These are phyloP conservation scores for Chirona hameri DNA, from an alignment of 2,888 invertebrate species.

Conservation along the genomic window DNA sequence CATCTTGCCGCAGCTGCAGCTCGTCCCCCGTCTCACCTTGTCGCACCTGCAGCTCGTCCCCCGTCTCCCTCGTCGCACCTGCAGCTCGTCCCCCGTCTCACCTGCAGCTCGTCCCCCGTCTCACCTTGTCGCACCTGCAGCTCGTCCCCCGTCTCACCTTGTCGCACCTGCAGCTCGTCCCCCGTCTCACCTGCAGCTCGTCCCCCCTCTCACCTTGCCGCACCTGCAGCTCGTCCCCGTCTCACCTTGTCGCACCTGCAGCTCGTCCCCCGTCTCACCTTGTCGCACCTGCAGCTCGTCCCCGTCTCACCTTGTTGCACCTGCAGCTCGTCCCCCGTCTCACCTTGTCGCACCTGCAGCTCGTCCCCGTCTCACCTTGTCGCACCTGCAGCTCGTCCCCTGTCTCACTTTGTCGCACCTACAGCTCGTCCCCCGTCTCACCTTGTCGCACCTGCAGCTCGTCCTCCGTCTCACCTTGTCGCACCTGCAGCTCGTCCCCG, in stretches of 20 bases:
- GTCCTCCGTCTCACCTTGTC: slow-evolving; percentile 67
- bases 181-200: too few species aligned
- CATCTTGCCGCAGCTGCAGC: slow-evolving; percentile 75
- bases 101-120: too few species aligned
- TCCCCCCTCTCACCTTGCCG: slow-evolving; percentile 66
- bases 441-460: slow-evolving; percentile 80
- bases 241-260: slow-evolving; percentile 74
- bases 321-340: slow-evolving; percentile 78
- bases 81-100: slow-evolving; percentile 79
- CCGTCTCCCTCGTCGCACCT: slow-evolving; percentile 73
- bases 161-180: slow-evolving; percentile 79
- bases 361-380: slow-evolving; percentile 71
- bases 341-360: slow-evolving; percentile 75
- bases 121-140: slow-evolving; percentile 75
- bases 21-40: slow-evolving; percentile 74
- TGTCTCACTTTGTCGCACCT: slow-evolving; percentile 70
- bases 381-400: slow-evolving; percentile 83
- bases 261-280: slow-evolving; percentile 69
- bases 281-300: slow-evolving; percentile 83
- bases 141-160: slow-evolving; percentile 71
- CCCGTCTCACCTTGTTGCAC: slow-evolving; percentile 69
- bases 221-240: slow-evolving; percentile 82
- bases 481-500: slow-evolving; percentile 81
- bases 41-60: slow-evolving; percentile 80
- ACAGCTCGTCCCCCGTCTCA: slow-evolving; percentile 74